phyloP scores from a whole-genome alignment of 2,888 invertebrate genomes.

The Linnaemya vulpina region DNA sequence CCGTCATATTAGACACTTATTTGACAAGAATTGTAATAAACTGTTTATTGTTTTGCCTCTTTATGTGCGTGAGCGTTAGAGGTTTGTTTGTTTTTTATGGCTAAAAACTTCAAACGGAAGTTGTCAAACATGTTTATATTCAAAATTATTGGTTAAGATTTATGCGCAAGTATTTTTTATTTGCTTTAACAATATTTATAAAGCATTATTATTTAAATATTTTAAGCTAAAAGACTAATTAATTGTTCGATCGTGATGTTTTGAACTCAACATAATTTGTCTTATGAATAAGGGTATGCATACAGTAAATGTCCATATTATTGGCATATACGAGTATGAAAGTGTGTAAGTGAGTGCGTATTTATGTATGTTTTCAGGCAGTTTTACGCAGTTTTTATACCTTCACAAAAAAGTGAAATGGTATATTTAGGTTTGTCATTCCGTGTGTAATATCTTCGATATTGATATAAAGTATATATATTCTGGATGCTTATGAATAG shows the following conservation, averaged over 20 bases:
- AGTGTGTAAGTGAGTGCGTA: no score
- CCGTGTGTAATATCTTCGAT: no score
- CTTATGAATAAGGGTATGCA: background rate
- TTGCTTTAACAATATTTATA: background rate
- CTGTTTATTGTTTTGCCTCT: background rate
- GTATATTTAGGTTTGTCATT: no score
- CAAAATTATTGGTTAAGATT: conserved; percentile 23
- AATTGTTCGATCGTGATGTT: background rate
- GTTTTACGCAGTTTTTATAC: no score
- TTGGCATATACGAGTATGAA: no score
- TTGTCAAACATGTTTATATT: conserved; percentile 24
- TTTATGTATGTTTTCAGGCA: no score
- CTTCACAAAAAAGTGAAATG: no score
- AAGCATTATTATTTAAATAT: background rate
- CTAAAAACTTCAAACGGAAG: conserved; percentile 39
- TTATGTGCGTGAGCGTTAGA: conserved; percentile 8
- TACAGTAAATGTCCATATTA: no score
- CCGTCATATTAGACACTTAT: conserved; percentile 17
- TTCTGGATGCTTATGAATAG: no score
- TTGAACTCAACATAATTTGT: background rate
- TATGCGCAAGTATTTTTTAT: conserved; percentile 7
- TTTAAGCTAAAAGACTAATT: background rate
- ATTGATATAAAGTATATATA: no score
- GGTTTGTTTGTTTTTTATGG: background rate
- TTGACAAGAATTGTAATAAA: conserved; percentile 4